Conservation (phyloP, 2,888 invertebrate genomes). For the Hirtodrosophila alboralis region DNA sequence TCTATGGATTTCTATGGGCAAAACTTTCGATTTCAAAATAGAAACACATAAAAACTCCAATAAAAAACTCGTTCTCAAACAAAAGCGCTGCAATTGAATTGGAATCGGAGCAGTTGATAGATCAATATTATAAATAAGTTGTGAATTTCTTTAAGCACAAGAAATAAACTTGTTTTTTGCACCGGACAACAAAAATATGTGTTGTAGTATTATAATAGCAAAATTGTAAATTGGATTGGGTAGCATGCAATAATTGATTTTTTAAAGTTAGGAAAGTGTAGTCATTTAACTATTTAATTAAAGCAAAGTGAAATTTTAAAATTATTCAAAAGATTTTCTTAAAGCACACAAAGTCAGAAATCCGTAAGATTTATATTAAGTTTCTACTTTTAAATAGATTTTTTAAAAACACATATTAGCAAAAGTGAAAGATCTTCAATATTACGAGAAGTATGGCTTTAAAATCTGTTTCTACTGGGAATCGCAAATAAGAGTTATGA, state of each 20-base stretch:
- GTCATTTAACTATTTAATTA: too few relatives aligned
- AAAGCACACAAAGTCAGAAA: too few relatives aligned
- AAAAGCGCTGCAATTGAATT: slow-evolving; percentile 12
- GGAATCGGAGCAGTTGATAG: slow-evolving; percentile 34
- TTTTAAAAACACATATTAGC: too few relatives aligned
- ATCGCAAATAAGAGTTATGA: too few relatives aligned
- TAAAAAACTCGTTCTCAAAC: slow-evolving; percentile 47
- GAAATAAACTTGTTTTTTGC: slow-evolving; percentile 4
- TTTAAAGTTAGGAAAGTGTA: too few relatives aligned
- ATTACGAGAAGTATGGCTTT: too few relatives aligned
- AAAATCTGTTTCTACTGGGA: too few relatives aligned
- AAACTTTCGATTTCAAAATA: slow-evolving; percentile 65
- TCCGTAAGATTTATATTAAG: too few relatives aligned
- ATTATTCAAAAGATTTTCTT: too few relatives aligned
- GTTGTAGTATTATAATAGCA: background rate
- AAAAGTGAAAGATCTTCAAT: too few relatives aligned
- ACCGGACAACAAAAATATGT: background rate
- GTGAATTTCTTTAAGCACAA: slow-evolving; percentile 1
- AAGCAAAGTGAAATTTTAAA: too few relatives aligned
- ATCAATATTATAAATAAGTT: slow-evolving; percentile 29
- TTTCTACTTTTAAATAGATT: too few relatives aligned
- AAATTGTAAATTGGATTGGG: background rate
- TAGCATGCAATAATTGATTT: background rate
- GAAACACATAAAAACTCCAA: slow-evolving; percentile 11
- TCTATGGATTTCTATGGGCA: slow-evolving; percentile 36